phyloP scores from a whole-genome alignment of 2,888 invertebrate genomes.

The Lasioglossum lativentre region DNA sequence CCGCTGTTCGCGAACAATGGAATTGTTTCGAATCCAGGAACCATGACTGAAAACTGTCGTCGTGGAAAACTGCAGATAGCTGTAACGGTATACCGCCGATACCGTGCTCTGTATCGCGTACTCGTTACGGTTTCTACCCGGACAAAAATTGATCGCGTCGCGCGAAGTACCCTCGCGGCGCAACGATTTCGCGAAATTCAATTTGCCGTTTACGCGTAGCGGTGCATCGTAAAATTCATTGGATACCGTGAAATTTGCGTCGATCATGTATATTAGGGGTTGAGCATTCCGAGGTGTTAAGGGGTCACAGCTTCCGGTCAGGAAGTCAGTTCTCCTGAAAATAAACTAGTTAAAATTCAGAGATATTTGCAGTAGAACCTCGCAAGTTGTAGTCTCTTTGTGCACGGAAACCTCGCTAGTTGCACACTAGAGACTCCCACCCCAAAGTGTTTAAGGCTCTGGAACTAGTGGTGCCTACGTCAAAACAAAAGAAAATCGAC shows the following conservation, averaged over 20 bases:
- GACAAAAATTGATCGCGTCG: background rate
- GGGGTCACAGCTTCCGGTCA: background rate
- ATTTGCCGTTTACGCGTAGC: background rate
- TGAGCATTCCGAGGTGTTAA: background rate
- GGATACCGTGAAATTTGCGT: background rate
- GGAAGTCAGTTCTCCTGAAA: too few relatives aligned
- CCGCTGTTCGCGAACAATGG: constrained; percentile 34
- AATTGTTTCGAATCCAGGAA: constrained; percentile 41
- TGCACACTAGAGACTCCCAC: too few relatives aligned
- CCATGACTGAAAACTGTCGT: constrained; percentile 10
- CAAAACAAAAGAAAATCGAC: too few relatives aligned
- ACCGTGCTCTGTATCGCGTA: background rate
- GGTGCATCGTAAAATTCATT: background rate
- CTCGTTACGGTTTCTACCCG: background rate
- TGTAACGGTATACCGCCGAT: constrained; percentile 3
- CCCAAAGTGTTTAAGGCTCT: too few relatives aligned
- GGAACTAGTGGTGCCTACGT: too few relatives aligned
- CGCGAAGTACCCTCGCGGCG: background rate
- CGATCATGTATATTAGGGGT: background rate
- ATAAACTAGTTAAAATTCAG: too few relatives aligned
- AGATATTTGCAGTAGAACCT: too few relatives aligned
- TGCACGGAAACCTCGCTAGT: too few relatives aligned
- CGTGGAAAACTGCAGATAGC: constrained; percentile 23
- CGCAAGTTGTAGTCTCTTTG: too few relatives aligned
- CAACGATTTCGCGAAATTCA: background rate